Conservation (phyloP, 2,888 invertebrate species). For the Andrena fulva region DNA sequence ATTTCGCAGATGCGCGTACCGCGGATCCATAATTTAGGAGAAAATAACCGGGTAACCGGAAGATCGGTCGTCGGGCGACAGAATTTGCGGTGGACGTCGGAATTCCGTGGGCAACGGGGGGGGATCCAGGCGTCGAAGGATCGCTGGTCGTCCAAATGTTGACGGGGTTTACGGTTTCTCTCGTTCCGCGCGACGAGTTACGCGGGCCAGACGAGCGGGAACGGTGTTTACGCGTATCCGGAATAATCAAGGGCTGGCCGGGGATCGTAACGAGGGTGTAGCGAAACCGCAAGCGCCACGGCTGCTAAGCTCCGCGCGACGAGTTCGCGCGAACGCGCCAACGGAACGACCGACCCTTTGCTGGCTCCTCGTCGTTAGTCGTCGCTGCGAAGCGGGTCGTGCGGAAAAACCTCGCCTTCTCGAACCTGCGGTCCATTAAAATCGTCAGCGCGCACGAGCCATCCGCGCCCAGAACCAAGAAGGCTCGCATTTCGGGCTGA, state of each 20-base stretch:
- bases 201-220: conserved; percentile 25
- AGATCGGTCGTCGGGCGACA: not conserved
- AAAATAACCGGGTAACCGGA: conserved; percentile 28
- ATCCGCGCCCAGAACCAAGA: not conserved
- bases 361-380: conserved; percentile 55
- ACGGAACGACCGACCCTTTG: conserved; percentile 29
- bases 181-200: conserved; percentile 46
- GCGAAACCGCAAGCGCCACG: conserved; percentile 68
- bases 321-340: conserved; percentile 3
- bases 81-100: conserved; percentile 43
- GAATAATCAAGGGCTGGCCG: conserved; percentile 72
- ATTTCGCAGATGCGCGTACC: conserved; percentile 12
- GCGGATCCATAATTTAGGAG: conserved; percentile 31
- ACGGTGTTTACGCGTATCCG: conserved; percentile 70
- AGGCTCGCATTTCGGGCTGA: conserved; percentile 13
- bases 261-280: conserved; percentile 73
- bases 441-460: conserved; percentile 24
- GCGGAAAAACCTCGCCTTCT: conserved; percentile 52
- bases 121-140: conserved; percentile 23
- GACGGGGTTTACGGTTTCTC: conserved; percentile 56
- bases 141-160: conserved; percentile 46
- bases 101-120: conserved; percentile 15
- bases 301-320: conserved; percentile 35
- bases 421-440: conserved; percentile 34
- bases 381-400: conserved; percentile 26